Base-by-base conservation (phyloP, 2,888 invertebrate genomes). In the Tortrix viridana region DNA sequence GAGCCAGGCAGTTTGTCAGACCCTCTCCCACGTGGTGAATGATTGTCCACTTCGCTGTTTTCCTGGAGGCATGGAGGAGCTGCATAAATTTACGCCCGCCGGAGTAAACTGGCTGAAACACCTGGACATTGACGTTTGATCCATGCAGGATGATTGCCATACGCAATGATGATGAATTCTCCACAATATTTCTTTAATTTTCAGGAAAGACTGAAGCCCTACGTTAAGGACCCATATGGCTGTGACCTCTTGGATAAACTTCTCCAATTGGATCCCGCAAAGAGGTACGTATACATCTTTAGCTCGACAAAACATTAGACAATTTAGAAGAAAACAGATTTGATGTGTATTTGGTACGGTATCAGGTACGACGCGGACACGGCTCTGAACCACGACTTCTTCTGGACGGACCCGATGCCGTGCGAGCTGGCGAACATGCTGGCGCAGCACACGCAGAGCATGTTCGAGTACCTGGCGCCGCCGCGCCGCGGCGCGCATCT, bases 401-500 rank as follows among this genome's bases (percentile, higher is more conserved):
- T 99, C 92, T 99, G 98, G 98, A 97, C 96, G 5, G 98, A 98
- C 82, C 99, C 99, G 0, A 96, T 98, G 96, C 98, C 99, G 0
- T 96, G 96, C 77, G 97, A 97, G 80, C 91, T 98, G 38, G 96
- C 95, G 57, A 96, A 96, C 89, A 98, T 98, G 98, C 88, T 99
- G 69, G 97, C 97, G 0, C 97, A 97, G 75, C 92, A 96, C 95
- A 68, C 97, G 94, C 94, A 95, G 78, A 98, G 97, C 85, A 98
- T 98, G 98, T 99, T 98, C 82, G 98, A 99, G 82, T 98, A 96
- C 85, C 89, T 98, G 66, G 91, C 91, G 3, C 91, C 91, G 0
- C 91, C 91, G 95, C 96, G 67, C 94, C 96, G 68, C 94, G 97
- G 60, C 76, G 98, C 77, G 78, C 97, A 76, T 93, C 94, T 95